Evolutionary conservation across 2,113 vertebrate species (phyloP).

Genomic region (Choloepus hoffmanni): DNA sequence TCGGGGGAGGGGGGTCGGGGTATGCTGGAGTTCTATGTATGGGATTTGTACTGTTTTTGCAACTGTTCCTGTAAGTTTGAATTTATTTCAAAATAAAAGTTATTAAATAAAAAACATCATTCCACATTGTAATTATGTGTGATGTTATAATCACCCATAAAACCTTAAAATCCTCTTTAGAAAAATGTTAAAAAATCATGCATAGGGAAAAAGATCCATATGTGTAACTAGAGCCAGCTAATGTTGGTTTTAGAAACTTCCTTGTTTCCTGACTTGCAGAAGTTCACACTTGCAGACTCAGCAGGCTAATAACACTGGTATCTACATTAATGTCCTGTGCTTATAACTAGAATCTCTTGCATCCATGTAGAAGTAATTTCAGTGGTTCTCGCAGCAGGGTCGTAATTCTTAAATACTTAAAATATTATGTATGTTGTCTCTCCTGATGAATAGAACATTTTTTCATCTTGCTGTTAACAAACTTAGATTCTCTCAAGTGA

Average conservation of each 20-base stretch:
- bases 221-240: slow-evolving; percentile 62
- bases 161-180: slow-evolving; percentile 73
- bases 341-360: slow-evolving; percentile 46
- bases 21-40: too few species aligned
- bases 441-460: slow-evolving; percentile 73
- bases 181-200: slow-evolving; percentile 64
- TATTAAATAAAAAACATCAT: too few species aligned
- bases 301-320: slow-evolving; percentile 44
- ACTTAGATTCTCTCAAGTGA: slow-evolving; percentile 77
- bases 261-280: slow-evolving; percentile 62
- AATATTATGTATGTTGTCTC: slow-evolving; percentile 72
- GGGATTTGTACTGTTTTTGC: too few species aligned
- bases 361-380: slow-evolving; percentile 59
- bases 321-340: slow-evolving; percentile 50
- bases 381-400: slow-evolving; percentile 65
- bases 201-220: slow-evolving; percentile 43
- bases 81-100: too few species aligned
- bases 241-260: slow-evolving; percentile 76
- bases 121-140: background rate
- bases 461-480: slow-evolving; percentile 74
- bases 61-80: too few species aligned
- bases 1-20: too few species aligned
- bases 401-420: slow-evolving; percentile 80
- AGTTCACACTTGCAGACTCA: slow-evolving; percentile 47
- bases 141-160: slow-evolving; percentile 68